Base-by-base conservation (phyloP, 2,888 invertebrate species). In the Nomada goodeniana region DNA sequence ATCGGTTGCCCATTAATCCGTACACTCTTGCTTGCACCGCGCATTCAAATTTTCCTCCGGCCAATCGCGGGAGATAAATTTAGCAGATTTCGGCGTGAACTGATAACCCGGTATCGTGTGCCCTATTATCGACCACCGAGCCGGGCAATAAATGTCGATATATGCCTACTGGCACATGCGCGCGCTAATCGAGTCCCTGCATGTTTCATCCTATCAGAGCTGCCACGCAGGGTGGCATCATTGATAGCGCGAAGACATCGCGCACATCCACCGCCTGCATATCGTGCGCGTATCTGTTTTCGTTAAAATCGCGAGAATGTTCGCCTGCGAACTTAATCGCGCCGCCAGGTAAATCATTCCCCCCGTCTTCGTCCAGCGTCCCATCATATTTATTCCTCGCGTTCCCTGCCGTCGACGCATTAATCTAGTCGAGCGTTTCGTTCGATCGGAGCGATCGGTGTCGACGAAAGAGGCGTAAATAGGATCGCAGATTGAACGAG, bases 121-220 rank as follows among this genome's bases (percentile, higher is more conserved):
- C 71, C 73, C 83, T 59, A 83, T 82, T 83, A 82, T 83, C 77
- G 83, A 82, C 74, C 74, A 70, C 70, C 65, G 60, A 44, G 77
- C 42, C 50, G 23, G 69, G 77, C 77, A 82, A 83, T 82, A 77
- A 82, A 83, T 83, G 77, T 83, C 83, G 74, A 82, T 83, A 82
- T 71, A 55, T 59, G 77, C 71, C 78, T 77, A 83, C 68, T 60
- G 83, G 82, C 77, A 83, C 82, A 77, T 82, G 83, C 83, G 83
- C 76, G 82, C 63, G 71, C 60, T 83, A 83, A 82, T 83, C 76
- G 82, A 76, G 76, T 76, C 76, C 50, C 64, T 55, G 80, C 47
- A 26, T 75, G 76, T 72, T 68, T 69, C 72, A 73, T 81, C 80
- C 67, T 80, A 72, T 80, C 80, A 13, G 59, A 26, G 23, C 57